phyloP scores from a whole-genome alignment of 2,888 invertebrate genomes.

The Apoda limacodes region DNA sequence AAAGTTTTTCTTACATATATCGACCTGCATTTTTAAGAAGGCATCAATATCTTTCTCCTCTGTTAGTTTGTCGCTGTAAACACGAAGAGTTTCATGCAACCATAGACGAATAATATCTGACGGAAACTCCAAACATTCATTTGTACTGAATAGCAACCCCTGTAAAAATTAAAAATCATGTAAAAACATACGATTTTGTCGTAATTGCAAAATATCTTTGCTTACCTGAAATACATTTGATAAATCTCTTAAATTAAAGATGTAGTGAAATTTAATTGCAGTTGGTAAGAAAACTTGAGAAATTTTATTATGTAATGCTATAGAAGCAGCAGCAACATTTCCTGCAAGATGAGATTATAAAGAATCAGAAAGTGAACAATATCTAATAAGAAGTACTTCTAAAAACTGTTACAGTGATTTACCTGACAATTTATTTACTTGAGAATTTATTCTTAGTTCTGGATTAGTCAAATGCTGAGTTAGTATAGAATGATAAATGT shows the following conservation, averaged over 20 bases:
- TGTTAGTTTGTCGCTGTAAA: constrained; percentile 92
- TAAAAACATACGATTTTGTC: no score
- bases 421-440: constrained; percentile 75
- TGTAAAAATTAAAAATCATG: constrained; percentile 39
- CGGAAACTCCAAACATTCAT: constrained; percentile 84
- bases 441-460: constrained; percentile 81
- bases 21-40: constrained; percentile 89
- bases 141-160: constrained; percentile 91
- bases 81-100: constrained; percentile 94
- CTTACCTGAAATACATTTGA: constrained; percentile 94
- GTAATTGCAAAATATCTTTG: neutral
- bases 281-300: constrained; percentile 93
- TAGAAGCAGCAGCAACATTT: constrained; percentile 84
- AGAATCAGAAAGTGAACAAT: neutral
- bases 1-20: constrained; percentile 92
- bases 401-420: constrained; percentile 23
- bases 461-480: constrained; percentile 86
- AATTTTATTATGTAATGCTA: constrained; percentile 88
- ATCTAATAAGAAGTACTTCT: neutral
- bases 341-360: no score
- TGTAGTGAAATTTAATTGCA: constrained; percentile 96
- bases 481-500: constrained; percentile 91
- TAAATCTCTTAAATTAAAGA: constrained; percentile 94
- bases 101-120: constrained; percentile 90
- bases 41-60: constrained; percentile 94